These are phyloP conservation scores for Opisthocomus hoazin DNA, from an alignment of 2,113 vertebrate genomes.

Conservation along the genomic window DNA sequence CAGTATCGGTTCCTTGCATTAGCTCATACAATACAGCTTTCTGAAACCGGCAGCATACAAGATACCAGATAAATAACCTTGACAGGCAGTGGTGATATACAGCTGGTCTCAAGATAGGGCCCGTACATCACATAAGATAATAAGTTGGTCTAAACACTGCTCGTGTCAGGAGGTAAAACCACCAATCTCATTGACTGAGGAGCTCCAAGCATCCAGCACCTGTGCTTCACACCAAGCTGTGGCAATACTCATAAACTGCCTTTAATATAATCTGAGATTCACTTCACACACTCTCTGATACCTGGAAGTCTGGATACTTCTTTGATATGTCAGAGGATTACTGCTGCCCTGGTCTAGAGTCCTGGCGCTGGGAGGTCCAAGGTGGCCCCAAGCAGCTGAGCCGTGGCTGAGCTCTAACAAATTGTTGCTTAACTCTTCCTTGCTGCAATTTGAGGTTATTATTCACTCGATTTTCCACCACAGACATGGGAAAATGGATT, in stretches of 20 bases:
- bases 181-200: rapidly evolving
- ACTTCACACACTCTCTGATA: background rate
- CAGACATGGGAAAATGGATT: background rate
- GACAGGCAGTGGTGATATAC: rapidly evolving
- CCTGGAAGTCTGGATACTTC: background rate
- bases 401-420: background rate
- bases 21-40: no score
- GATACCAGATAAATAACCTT: background rate
- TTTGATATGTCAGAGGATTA: background rate
- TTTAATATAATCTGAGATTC: rapidly evolving
- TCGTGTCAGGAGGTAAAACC: background rate
- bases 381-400: background rate
- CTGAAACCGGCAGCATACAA: rapidly evolving
- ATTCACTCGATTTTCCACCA: background rate
- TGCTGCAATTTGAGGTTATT: background rate
- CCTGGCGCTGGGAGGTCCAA: no score
- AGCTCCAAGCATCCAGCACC: background rate
- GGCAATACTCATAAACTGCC: background rate
- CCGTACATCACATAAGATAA: rapidly evolving
- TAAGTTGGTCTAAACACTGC: background rate
- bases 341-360: background rate
- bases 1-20: background rate
- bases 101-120: background rate
- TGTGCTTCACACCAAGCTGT: background rate
- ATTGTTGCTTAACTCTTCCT: background rate